Base-by-base conservation (phyloP, 2,797 vertebrate genomes). In the Danio aesculapii region DNA sequence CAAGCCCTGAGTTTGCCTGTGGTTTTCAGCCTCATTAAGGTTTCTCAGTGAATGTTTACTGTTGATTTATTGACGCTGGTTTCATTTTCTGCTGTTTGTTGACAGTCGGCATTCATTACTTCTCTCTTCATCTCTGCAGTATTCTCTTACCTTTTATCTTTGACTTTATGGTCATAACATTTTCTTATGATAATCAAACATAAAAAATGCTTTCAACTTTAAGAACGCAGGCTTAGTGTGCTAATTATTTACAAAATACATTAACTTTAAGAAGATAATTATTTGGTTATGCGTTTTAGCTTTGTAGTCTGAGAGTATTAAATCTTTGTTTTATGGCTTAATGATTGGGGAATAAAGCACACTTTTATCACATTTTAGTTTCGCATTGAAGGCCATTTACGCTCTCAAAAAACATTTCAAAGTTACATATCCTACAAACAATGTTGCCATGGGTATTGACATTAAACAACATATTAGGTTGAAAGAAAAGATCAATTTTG, bases 31-130 rank as follows among this genome's bases (percentile, higher is more conserved):
- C 66, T 79, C 57, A 67, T 78, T 78, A 49, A 75, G 55, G 4
- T 30, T 66, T 21, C 1, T 30, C 9, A 0, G 4, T 67, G 19
- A 47, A 17, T 13, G 52, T 68, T 77, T 68, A 13, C 19, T 39
- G 63, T 55, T 16, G 41, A 55, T 58, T 64, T 67, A 77, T 58
- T 77, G 64, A 58, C 46, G 52, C 64, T 16, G 19, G 8, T 57
- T 77, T 79, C 6, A 70, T 70, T 39, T 41, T 62, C 53, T 62
- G 21, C 68, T 62, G 66, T 70, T 70, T 62, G 11, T 3, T 52
- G 30, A 52, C 46, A 50, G 30, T 71, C 10, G 6, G 16, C 57
- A 52, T 79, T 69, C 67, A 44, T 61, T 62, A 52, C 19, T 43
- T 50, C 67, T 41, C 6, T 21, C 46, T 50, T 71, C 61, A 70